Evolutionary conservation across 2,113 vertebrate species (phyloP).

Genomic region (Crocuta crocuta): DNA sequence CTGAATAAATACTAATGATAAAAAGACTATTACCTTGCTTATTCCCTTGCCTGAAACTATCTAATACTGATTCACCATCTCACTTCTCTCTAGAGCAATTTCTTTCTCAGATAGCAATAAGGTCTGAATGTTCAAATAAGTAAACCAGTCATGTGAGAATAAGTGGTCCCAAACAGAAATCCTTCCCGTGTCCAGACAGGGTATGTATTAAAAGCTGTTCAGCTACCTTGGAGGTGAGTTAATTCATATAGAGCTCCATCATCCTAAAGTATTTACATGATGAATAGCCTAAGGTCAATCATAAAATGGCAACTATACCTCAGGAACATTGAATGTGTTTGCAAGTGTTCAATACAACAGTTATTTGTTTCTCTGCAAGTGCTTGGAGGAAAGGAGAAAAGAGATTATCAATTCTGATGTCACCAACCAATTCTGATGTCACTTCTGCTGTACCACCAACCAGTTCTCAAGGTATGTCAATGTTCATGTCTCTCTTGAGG

Average conservation of each 20-base stretch:
- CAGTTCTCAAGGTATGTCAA: not conserved
- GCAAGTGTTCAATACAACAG: not conserved
- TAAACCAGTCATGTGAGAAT: not conserved
- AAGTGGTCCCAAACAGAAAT: not conserved
- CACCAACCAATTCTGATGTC: not conserved
- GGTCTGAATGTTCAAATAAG: not conserved
- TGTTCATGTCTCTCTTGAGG: not conserved
- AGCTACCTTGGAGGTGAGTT: not conserved
- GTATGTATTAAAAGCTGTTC: not conserved
- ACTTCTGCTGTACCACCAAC: not conserved
- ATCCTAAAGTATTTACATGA: not conserved
- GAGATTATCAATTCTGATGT: not conserved
- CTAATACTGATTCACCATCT: not conserved
- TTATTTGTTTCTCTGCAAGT: not conserved
- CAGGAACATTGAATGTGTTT: not conserved
- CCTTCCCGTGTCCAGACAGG: not conserved
- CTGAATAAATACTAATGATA: slow-evolving; percentile 45
- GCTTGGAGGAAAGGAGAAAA: not conserved
- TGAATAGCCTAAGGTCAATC: not conserved
- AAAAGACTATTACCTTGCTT: slow-evolving; percentile 27
- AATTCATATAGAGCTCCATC: not conserved
- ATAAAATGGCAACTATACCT: not conserved
- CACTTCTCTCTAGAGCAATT: slow-evolving; percentile 35
- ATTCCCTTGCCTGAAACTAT: slow-evolving; percentile 22
- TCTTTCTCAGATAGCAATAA: slow-evolving; percentile 32